Percentiles rank a stretch among this genome's conserved stretches.
Conservation (phyloP, 2,888 invertebrate genomes). For the Alviniconcha strummeri region DNA sequence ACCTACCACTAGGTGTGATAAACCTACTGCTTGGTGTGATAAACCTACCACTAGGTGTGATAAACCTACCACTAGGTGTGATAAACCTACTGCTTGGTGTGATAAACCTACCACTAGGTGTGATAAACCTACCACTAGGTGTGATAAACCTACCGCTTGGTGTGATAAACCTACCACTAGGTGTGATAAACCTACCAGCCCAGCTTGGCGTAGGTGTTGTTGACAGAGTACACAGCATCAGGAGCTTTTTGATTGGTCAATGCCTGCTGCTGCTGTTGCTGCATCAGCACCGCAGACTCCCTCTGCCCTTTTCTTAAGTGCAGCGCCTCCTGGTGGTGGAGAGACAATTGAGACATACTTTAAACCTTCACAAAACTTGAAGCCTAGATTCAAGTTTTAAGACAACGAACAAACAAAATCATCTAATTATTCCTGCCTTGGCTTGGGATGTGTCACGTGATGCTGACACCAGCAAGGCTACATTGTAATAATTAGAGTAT, state of each 20-base stretch:
- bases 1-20: too few relatives aligned
- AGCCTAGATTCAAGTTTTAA: too few relatives aligned
- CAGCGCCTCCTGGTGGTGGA: slow-evolving; percentile 34
- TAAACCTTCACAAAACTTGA: too few relatives aligned
- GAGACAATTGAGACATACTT: neutral
- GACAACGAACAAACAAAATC: too few relatives aligned
- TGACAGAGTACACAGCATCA: slow-evolving; percentile 45
- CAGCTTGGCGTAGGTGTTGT: slow-evolving; percentile 53
- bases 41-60: too few relatives aligned
- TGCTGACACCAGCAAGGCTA: too few relatives aligned
- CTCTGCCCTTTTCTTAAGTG: slow-evolving; percentile 25
- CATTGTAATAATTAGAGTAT: too few relatives aligned
- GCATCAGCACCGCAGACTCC: neutral
- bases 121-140: slow-evolving; percentile 44
- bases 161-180: slow-evolving; percentile 47
- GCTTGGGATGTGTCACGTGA: too few relatives aligned
- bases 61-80: slow-evolving; percentile 44
- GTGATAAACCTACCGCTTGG: slow-evolving; percentile 49
- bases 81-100: slow-evolving; percentile 49
- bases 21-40: too few relatives aligned
- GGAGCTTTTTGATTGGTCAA: slow-evolving; percentile 33
- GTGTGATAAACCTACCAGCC: slow-evolving; percentile 50
- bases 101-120: too few relatives aligned
- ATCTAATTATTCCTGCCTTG: too few relatives aligned
- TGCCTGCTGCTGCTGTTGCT: slow-evolving; percentile 16